A percentile compares a stretch with the other conserved stretches of the same genome.
Conservation (phyloP, 2,888 invertebrate species). For the Acrocera orbiculus region DNA sequence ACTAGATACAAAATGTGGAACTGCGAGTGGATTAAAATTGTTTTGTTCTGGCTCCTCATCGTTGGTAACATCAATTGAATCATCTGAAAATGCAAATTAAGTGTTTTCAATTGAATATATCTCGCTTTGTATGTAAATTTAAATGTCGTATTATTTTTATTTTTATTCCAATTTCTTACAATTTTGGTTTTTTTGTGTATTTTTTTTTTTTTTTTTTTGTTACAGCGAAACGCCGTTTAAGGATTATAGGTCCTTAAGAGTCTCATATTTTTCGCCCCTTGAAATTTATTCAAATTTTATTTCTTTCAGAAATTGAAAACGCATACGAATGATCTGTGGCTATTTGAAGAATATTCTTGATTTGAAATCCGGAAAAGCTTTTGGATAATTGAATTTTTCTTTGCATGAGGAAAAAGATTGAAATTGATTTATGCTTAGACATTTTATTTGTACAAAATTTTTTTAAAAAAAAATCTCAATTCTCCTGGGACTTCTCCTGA, state of each 20-base stretch:
- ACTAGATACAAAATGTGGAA: conserved; percentile 31
- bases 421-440: no score
- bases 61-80: conserved; percentile 79
- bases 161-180: no score
- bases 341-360: conserved; percentile 10
- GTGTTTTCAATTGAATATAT: no score
- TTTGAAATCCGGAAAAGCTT: conserved; percentile 14
- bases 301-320: conserved; percentile 7
- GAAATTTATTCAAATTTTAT: conserved; percentile 13
- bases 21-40: conserved; percentile 25
- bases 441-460: no score
- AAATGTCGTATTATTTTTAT: no score
- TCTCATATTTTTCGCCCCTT: background rate
- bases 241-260: no score
- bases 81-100: no score
- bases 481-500: background rate
- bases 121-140: no score
- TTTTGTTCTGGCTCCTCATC: conserved; percentile 42
- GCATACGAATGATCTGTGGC: conserved; percentile 1
- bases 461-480: background rate
- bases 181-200: no score
- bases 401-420: no score
- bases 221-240: no score
- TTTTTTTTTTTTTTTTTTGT: background rate
- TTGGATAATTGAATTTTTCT: conserved; percentile 16